Percentiles rank a stretch among this genome's conserved stretches.
These are phyloP conservation scores for Propithecus perrieri DNA, from an alignment of 2,797 vertebrate species.

Conservation along the genomic window DNA sequence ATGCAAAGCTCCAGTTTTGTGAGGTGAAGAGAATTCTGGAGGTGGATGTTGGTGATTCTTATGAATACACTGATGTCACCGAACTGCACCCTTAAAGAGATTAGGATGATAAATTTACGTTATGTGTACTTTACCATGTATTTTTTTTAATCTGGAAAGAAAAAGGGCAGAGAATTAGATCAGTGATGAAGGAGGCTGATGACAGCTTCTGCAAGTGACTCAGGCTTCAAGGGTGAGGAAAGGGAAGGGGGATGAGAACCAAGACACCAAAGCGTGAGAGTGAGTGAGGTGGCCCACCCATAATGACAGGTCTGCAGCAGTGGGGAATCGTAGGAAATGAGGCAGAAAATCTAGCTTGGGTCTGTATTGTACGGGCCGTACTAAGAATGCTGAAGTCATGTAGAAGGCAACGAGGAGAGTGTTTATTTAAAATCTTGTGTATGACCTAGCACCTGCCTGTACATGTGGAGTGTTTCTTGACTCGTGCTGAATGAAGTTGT, in stretches of 20 bases:
- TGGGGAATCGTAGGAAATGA: neutral
- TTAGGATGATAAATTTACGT: neutral
- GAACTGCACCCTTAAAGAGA: neutral
- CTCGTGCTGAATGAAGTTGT: neutral
- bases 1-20: no score
- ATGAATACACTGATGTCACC: neutral
- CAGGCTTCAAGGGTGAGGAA: neutral
- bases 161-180: neutral
- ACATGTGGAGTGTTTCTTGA: neutral
- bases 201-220: neutral
- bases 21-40: neutral
- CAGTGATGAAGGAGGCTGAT: neutral
- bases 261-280: neutral
- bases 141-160: neutral
- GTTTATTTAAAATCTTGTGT: neutral
- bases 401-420: neutral
- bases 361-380: no score
- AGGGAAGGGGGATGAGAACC: neutral
- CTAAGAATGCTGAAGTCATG: neutral
- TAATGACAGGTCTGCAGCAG: fast-evolving
- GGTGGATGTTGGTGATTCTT: no score
- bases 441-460: neutral
- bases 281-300: no score
- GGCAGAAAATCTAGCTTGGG: no score
- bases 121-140: neutral